These are phyloP conservation scores for Phalacrocorax carbo DNA, from an alignment of 2,113 vertebrate genomes.

Conservation along the genomic window DNA sequence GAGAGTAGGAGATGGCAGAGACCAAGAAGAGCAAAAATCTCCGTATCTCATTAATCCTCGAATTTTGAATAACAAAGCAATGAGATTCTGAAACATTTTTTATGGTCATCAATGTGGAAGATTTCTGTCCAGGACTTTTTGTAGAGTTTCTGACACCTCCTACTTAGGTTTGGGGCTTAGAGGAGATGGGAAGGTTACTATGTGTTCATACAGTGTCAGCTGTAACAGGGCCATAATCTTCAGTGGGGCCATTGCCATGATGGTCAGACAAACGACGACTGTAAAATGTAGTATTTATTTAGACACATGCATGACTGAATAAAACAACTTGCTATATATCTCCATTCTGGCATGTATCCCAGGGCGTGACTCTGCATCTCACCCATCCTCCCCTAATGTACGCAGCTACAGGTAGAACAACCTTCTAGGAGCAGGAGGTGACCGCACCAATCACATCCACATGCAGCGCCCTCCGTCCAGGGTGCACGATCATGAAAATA, in stretches of 20 bases:
- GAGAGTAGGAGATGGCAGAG: background rate
- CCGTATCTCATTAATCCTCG: background rate
- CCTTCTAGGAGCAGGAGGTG: background rate
- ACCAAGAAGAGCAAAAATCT: background rate
- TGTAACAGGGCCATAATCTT: background rate
- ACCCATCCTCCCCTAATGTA: background rate
- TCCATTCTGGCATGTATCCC: background rate
- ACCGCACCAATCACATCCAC: background rate
- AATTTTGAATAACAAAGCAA: background rate
- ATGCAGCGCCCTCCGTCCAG: background rate
- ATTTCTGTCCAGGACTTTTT: background rate
- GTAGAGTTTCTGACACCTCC: background rate
- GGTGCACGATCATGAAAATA: background rate
- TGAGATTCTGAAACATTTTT: background rate
- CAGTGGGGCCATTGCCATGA: background rate
- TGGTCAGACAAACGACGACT: background rate
- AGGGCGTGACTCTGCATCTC: background rate
- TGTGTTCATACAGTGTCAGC: background rate
- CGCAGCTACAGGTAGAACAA: background rate
- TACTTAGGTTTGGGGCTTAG: background rate
- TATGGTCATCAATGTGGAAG: background rate
- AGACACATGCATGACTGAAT: background rate
- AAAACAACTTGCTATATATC: background rate
- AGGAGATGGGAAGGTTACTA: background rate
- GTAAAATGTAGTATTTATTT: background rate